Evolutionary conservation across 1,140 invertebrate species (phyloP).

Genomic region (Agrilus planipennis): DNA sequence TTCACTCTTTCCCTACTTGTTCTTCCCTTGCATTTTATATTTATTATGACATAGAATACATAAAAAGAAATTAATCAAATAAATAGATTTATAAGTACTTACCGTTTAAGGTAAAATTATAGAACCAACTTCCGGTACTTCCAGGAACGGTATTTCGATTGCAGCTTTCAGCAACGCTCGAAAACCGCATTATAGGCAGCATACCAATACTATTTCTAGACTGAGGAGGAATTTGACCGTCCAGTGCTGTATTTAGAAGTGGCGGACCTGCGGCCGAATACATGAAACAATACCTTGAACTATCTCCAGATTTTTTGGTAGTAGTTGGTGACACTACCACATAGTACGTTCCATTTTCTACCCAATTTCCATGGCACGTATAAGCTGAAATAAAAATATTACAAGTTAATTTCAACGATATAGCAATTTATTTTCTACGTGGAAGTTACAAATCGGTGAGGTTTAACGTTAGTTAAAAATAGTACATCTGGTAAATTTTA

Average conservation of each 20-base stretch:
- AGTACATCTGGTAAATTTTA: neutral
- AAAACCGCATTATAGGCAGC: conserved; percentile 30
- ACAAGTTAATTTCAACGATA: too few species aligned
- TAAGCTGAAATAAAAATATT: conserved; percentile 39
- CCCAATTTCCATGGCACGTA: conserved; percentile 54
- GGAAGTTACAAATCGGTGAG: too few species aligned
- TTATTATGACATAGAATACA: too few species aligned
- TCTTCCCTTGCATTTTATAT: too few species aligned
- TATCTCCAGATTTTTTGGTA: conserved; percentile 29
- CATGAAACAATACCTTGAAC: conserved; percentile 39
- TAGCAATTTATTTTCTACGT: neutral
- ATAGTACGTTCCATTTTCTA: conserved; percentile 52
- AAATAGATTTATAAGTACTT: too few species aligned
- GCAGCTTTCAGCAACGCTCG: conserved; percentile 36
- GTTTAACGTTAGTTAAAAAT: too few species aligned
- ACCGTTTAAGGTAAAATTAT: conserved; percentile 49
- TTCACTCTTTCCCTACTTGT: too few species aligned
- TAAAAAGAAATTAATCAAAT: too few species aligned
- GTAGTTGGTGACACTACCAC: conserved; percentile 44
- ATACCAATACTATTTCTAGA: conserved; percentile 23
- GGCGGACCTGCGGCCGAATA: conserved; percentile 32
- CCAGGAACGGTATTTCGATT: conserved; percentile 35
- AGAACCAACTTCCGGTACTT: conserved; percentile 36
- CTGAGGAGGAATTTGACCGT: conserved; percentile 7
- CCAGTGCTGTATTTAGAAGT: too few species aligned